Evolutionary conservation across 64 coral and sea anemone species (phyloP).

Genomic region (Pocillopora verrucosa): DNA sequence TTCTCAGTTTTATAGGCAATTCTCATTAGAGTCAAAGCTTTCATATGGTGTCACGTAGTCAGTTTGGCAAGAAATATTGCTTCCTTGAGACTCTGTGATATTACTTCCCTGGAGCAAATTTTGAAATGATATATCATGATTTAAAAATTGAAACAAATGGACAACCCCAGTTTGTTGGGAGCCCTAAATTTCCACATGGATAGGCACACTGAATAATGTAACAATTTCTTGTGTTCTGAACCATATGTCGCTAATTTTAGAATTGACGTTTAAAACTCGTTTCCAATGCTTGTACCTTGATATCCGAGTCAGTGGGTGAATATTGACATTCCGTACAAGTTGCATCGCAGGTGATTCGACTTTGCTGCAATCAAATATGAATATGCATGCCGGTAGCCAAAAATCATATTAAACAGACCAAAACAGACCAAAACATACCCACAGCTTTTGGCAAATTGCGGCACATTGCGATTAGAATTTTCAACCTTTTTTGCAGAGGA

Average conservation of each 20-base stretch:
- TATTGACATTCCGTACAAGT: background rate
- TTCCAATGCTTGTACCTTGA: background rate
- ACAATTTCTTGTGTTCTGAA: too few species aligned
- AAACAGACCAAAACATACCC: background rate
- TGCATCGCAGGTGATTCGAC: background rate
- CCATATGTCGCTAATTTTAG: background rate
- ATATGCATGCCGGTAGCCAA: constrained; percentile 4
- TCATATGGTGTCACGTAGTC: too few species aligned
- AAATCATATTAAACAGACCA: background rate
- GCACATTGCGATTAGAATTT: background rate
- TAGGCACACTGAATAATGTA: too few species aligned
- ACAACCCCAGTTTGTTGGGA: too few species aligned
- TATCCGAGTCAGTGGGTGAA: background rate
- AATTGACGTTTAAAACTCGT: background rate
- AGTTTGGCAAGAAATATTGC: too few species aligned
- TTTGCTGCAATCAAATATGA: background rate
- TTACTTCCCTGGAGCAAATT: background rate
- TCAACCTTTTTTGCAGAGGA: background rate
- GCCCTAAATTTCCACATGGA: too few species aligned
- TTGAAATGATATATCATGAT: background rate
- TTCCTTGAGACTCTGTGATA: too few species aligned
- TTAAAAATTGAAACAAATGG: background rate
- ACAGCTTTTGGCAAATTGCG: background rate
- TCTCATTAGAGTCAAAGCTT: too few species aligned
- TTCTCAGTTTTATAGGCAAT: too few species aligned